phyloP scores from a whole-genome alignment of 2,888 invertebrate genomes.

The Ligdia adustata region DNA sequence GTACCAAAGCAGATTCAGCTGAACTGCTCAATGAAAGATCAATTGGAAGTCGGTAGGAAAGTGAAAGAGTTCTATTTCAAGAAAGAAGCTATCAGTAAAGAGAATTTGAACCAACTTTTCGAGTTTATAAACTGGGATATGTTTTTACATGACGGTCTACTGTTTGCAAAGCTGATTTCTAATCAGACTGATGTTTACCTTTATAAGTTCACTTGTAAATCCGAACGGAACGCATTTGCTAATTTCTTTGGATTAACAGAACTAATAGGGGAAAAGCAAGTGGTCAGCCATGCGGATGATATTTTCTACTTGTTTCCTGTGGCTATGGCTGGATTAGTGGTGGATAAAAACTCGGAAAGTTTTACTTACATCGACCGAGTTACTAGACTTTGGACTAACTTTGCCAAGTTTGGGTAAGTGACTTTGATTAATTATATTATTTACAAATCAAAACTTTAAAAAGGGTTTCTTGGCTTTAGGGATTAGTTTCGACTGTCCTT shows the following conservation, averaged over 20 bases:
- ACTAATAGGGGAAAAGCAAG: conserved; percentile 31
- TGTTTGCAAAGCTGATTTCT: conserved; percentile 45
- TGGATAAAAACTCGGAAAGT: conserved; percentile 42
- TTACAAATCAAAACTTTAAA: background rate
- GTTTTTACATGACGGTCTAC: conserved; percentile 45
- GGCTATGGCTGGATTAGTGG: conserved; percentile 36
- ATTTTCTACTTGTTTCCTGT: conserved; percentile 54
- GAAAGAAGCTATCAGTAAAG: conserved; percentile 38
- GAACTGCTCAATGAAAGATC: conserved; percentile 44
- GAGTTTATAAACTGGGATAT: conserved; percentile 43
- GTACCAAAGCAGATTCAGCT: conserved; percentile 47
- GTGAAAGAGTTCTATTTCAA: conserved; percentile 53
- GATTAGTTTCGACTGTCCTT: no score
- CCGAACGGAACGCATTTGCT: conserved; percentile 52
- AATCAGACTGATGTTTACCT: conserved; percentile 49
- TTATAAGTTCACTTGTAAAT: conserved; percentile 57
- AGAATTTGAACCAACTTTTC: conserved; percentile 42
- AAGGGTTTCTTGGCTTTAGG: no score
- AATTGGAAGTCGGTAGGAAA: conserved; percentile 50
- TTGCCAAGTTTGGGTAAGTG: conserved; percentile 64
- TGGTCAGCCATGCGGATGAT: conserved; percentile 54
- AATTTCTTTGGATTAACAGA: conserved; percentile 36
- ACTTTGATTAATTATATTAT: background rate
- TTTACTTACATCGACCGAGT: conserved; percentile 53
- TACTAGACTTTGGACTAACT: conserved; percentile 65